phyloP scores from a whole-genome alignment of 1,140 invertebrate genomes.

The Ylistrum balloti region DNA sequence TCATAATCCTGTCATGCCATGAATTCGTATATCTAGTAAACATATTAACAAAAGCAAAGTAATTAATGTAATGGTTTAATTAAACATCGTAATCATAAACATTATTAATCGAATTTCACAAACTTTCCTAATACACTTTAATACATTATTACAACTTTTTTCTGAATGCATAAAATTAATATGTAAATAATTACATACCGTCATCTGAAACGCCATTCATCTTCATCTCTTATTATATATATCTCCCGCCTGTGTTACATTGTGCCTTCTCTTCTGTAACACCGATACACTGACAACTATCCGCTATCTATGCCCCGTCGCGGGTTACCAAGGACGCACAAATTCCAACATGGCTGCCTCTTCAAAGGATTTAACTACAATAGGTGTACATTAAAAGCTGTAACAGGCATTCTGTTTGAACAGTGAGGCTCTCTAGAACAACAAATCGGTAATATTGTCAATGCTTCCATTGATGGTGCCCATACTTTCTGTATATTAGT shows the following conservation, averaged over 20 bases:
- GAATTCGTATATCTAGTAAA: too few relatives aligned
- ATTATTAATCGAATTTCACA: too few relatives aligned
- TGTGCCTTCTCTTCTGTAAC: neutral
- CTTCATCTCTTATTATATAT: neutral
- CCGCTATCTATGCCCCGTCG: neutral
- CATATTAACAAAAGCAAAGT: too few relatives aligned
- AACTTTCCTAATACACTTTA: too few relatives aligned
- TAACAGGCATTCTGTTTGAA: neutral
- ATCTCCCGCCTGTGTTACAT: neutral
- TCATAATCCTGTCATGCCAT: too few relatives aligned
- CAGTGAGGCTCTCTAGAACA: conserved; percentile 1
- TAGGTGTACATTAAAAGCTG: neutral
- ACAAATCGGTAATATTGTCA: conserved; percentile 11
- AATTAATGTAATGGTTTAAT: too few relatives aligned
- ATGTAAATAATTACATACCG: neutral
- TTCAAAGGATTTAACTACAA: conserved; percentile 28
- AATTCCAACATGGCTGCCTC: conserved; percentile 14
- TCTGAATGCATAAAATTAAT: neutral
- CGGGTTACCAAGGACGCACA: conserved; percentile 30
- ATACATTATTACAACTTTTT: too few relatives aligned
- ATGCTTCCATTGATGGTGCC: neutral
- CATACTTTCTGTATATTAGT: neutral
- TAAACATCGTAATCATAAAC: too few relatives aligned
- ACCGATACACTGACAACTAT: neutral
- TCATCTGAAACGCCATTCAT: conserved; percentile 1